Percentiles rank a stretch among this genome's conserved stretches.
Conservation (phyloP, 1,140 invertebrate species). For the Neotoxoptera formosana region DNA sequence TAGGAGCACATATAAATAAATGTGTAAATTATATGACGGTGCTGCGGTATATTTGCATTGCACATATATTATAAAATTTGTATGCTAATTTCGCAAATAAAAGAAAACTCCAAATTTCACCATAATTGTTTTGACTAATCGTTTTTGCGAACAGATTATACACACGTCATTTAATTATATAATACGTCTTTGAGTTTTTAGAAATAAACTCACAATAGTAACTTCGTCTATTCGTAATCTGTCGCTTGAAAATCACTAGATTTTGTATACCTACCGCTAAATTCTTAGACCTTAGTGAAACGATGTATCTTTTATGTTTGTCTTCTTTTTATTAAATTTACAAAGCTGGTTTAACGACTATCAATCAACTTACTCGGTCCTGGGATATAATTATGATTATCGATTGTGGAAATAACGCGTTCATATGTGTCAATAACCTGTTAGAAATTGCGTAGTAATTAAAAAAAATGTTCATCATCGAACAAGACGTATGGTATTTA, state of each 20-base stretch:
- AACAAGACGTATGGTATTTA: background rate
- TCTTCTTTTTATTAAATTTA: background rate
- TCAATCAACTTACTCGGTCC: background rate
- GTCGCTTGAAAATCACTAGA: no score
- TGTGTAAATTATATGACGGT: background rate
- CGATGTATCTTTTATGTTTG: background rate
- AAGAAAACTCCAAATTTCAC: background rate
- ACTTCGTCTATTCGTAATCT: no score
- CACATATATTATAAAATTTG: background rate
- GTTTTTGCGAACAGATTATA: background rate
- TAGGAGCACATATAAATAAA: background rate
- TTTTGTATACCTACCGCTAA: no score
- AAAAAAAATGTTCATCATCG: background rate
- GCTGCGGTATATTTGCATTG: background rate
- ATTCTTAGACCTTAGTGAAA: background rate
- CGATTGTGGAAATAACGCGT: background rate
- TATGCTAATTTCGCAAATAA: background rate
- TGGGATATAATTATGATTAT: background rate
- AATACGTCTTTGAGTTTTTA: background rate
- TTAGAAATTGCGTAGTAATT: background rate
- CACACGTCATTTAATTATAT: background rate
- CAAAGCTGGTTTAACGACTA: background rate
- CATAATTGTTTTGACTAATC: background rate
- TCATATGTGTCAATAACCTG: background rate
- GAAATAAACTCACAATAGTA: background rate